Evolutionary conservation across 2,113 vertebrate species (phyloP).

Genomic region (Larimichthys polyactis): DNA sequence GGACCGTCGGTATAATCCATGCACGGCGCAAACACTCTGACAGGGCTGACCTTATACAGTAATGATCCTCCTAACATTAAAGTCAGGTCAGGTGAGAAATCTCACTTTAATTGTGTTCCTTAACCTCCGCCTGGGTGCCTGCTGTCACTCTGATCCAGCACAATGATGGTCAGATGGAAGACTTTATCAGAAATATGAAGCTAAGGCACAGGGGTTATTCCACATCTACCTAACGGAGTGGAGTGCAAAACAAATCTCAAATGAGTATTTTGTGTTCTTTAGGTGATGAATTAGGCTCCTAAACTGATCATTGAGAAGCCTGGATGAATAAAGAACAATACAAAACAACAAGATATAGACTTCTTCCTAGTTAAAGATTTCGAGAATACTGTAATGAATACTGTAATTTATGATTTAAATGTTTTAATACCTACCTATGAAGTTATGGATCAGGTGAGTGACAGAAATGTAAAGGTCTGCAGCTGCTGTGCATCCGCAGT

Average conservation of each 20-base stretch:
- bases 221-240: too few species aligned
- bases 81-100: conserved; percentile 10
- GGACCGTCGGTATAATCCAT: background rate
- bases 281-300: background rate
- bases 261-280: background rate
- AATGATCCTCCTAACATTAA: background rate
- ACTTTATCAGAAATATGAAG: background rate
- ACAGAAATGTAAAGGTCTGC: background rate
- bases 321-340: background rate
- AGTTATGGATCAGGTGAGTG: background rate
- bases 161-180: background rate
- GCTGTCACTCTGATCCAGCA: background rate
- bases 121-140: background rate
- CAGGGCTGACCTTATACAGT: background rate
- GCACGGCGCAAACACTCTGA: background rate
- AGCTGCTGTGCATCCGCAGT: background rate
- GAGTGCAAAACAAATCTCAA: too few species aligned
- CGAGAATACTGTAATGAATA: too few species aligned
- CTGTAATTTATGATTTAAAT: too few species aligned
- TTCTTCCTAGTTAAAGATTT: too few species aligned
- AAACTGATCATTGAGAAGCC: background rate
- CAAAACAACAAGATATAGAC: too few species aligned
- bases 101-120: background rate
- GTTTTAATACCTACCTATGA: too few species aligned
- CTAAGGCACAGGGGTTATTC: too few species aligned